Percentiles rank a stretch among this genome's conserved stretches.
phyloP scores from a whole-genome alignment of 92 coral and sea anemone genomes.

The Palythoa caribaeorum region DNA sequence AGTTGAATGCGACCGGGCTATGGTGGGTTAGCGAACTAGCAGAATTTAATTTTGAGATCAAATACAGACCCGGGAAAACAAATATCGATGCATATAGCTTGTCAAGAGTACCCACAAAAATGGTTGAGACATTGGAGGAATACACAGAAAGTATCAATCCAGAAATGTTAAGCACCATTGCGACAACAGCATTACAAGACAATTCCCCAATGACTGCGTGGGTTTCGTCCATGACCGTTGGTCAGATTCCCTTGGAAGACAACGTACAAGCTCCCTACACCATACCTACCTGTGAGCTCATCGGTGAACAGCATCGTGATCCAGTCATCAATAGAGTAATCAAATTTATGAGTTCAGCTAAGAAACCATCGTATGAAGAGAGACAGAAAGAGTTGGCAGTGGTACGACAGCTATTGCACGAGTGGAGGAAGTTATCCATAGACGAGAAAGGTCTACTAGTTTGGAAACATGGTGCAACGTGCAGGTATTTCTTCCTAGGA shows the following conservation, averaged over 20 bases:
- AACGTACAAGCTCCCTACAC: not conserved
- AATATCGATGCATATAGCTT: constrained; percentile 44
- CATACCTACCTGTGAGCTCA: constrained; percentile 6
- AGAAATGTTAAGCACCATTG: constrained; percentile 46
- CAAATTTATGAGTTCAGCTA: constrained; percentile 10
- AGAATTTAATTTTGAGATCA: constrained; percentile 58
- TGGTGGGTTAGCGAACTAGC: constrained; percentile 65
- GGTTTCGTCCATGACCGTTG: constrained; percentile 30
- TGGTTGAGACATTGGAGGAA: constrained; percentile 30
- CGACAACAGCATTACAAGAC: not conserved
- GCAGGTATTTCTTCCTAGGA: constrained; percentile 49
- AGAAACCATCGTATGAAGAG: constrained; percentile 11
- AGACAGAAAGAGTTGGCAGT: constrained; percentile 34
- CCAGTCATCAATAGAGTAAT: constrained; percentile 20
- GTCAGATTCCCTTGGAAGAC: constrained; percentile 13
- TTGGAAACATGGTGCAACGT: not conserved
- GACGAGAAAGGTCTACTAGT: constrained; percentile 36
- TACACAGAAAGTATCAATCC: constrained; percentile 49
- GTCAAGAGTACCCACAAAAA: constrained; percentile 43
- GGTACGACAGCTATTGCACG: constrained; percentile 33
- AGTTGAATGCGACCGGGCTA: constrained; percentile 59
- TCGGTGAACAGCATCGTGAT: not conserved
- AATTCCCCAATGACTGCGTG: constrained; percentile 21
- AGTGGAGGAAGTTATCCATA: constrained; percentile 34
- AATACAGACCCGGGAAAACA: constrained; percentile 47